A percentile compares a stretch with the other conserved stretches of the same genome.
Conservation (phyloP, 2,113 vertebrate species). For the Gymnogyps californianus region DNA sequence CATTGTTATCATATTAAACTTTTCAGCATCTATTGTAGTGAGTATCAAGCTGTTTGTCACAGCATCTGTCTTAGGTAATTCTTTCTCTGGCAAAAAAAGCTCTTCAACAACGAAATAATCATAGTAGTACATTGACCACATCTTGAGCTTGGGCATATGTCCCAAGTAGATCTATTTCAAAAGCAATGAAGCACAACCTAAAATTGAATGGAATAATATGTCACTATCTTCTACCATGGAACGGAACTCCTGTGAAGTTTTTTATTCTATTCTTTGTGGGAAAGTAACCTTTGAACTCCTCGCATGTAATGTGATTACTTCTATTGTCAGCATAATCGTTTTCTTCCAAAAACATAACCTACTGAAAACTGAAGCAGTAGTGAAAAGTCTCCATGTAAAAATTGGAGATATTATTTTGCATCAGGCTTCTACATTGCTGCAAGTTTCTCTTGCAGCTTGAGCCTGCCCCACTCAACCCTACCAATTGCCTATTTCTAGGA, state of each 20-base stretch:
- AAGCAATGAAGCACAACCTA: conserved; percentile 18
- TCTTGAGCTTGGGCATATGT: conserved; percentile 32
- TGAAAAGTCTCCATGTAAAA: background rate
- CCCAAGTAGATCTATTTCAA: background rate
- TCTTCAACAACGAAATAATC: background rate
- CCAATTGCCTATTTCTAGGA: background rate
- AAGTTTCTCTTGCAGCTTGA: background rate
- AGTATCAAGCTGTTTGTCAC: conserved; percentile 19
- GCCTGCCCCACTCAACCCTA: background rate
- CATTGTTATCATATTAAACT: background rate
- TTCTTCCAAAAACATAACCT: background rate
- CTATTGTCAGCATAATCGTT: background rate
- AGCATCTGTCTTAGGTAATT: conserved; percentile 10
- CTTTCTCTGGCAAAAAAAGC: background rate
- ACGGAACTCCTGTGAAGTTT: background rate
- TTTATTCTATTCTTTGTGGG: background rate
- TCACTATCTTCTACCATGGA: background rate
- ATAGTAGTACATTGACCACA: background rate
- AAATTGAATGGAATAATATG: background rate
- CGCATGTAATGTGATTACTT: background rate
- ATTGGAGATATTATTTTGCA: background rate
- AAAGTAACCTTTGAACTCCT: background rate
- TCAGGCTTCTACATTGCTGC: background rate
- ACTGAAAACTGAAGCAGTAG: background rate
- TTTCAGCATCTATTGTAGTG: background rate